These are phyloP conservation scores for Cromileptes altivelis DNA, from an alignment of 2,113 vertebrate species.

Conservation along the genomic window DNA sequence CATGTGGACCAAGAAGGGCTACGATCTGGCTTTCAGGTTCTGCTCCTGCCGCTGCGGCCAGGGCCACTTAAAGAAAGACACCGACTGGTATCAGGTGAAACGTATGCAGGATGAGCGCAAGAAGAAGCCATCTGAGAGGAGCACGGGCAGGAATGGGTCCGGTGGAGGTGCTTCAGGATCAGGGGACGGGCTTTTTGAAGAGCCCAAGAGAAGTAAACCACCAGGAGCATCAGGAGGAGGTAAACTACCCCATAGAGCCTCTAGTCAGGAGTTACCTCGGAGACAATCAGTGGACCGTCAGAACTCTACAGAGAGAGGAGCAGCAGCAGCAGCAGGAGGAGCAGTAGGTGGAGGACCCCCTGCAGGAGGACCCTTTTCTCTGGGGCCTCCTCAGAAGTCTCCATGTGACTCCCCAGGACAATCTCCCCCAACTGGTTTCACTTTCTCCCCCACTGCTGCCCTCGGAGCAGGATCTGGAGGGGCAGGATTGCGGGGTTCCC, in stretches of 20 bases:
- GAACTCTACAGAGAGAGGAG: conserved; percentile 92
- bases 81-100: conserved; percentile 98
- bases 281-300: conserved; percentile 94
- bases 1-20: conserved; percentile 99
- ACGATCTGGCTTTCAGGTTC: conserved; percentile 97
- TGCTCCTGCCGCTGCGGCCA: conserved; percentile 98
- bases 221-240: conserved; percentile 67
- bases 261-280: conserved; percentile 91
- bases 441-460: conserved; percentile 89
- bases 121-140: conserved; percentile 93
- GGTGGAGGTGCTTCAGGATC: conserved; percentile 37
- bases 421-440: conserved; percentile 92
- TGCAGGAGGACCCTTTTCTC: conserved; percentile 61
- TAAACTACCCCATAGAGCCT: conserved; percentile 88
- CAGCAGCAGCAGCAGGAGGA: not conserved
- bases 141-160: conserved; percentile 77
- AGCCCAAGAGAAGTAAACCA: conserved; percentile 90
- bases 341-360: conserved; percentile 27
- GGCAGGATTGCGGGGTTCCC: conserved; percentile 89
- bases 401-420: conserved; percentile 94
- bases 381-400: conserved; percentile 83
- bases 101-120: conserved; percentile 96
- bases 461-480: conserved; percentile 49
- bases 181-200: conserved; percentile 84
- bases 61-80: conserved; percentile 98